phyloP scores from a whole-genome alignment of 2,113 vertebrate genomes.

The Pseudonaja textilis region DNA sequence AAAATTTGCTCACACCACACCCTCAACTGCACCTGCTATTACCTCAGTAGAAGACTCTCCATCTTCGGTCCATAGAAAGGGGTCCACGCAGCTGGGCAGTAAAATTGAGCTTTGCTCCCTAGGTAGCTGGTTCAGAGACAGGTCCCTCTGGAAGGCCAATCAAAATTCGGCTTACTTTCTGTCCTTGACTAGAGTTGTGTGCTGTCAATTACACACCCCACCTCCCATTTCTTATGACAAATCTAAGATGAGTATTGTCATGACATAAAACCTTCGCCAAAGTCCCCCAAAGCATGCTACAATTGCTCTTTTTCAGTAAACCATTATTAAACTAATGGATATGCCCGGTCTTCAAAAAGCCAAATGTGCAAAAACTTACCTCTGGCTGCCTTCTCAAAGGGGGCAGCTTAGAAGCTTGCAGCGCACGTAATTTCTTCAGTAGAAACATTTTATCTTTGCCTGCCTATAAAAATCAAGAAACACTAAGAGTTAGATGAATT shows the following conservation, averaged over 20 bases:
- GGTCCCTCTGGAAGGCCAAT: slow-evolving; percentile 44
- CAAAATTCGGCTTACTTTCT: background rate
- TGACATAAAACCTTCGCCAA: background rate
- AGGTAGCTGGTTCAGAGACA: rapidly evolving
- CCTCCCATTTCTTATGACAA: background rate
- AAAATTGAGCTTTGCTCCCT: background rate
- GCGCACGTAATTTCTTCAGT: slow-evolving; percentile 68
- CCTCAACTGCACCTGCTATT: background rate
- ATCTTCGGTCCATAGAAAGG: background rate
- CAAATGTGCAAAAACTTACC: slow-evolving; percentile 50
- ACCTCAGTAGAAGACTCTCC: slow-evolving; percentile 24
- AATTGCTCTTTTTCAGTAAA: background rate
- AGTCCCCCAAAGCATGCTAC: background rate
- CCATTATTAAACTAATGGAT: background rate
- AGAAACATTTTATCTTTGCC: slow-evolving; percentile 88
- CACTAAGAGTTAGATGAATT: background rate
- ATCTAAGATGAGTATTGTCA: background rate
- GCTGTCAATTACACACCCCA: background rate
- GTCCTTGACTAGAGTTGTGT: background rate
- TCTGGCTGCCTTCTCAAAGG: slow-evolving; percentile 32
- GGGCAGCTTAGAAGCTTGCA: slow-evolving; percentile 46
- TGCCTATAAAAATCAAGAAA: slow-evolving; percentile 69
- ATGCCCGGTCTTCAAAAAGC: background rate
- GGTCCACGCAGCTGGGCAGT: background rate
- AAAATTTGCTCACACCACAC: background rate